Base-by-base conservation (phyloP, 2,888 invertebrate genomes). In the Odontomyia ornata region DNA sequence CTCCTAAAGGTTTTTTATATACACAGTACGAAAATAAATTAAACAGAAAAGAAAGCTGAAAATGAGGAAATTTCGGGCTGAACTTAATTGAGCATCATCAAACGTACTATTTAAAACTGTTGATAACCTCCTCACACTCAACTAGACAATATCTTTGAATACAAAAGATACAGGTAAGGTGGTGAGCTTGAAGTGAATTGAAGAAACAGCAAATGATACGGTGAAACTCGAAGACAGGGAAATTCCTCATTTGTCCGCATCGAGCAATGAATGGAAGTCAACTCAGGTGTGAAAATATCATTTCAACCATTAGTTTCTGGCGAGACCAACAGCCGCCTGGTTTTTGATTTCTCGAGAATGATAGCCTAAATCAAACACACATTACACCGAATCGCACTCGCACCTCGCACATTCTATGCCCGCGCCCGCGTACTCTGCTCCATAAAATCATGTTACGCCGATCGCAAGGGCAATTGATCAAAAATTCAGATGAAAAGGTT, bases 201-300 rank as follows among this genome's bases (percentile, higher is more conserved):
- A 60, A 36, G 52, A 7, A 28, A 36, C 4, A 52, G 52, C 52
- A 52, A 57, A 47, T 52, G 36, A 36, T 36, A 36, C 9, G 9
- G 36, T 36, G 52, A 52, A 52, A 57, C 15, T 36, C 47, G 30
- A 47, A 60, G 18, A 57, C 18, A 46, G 65, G 67, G 30, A 60
- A 57, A 57, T 73, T 36, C 27, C 21, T 73, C 57, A 47, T 47
- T 72, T 47, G 56, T 25, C 21, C 36, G 57, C 23, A 36, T 36
- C 36, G 36, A 36, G 52, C 18, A 23, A 46, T 4, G 15, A n/a
- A 28, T 69, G 43, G 76, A 60, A 60, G 46, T 60, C 57, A 76
- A 76, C 46, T 76, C 76, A 76, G 71, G 76, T 76, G 76, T 76
- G 76, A 76, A 76, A 76, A 76, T 69, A 76, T 43, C 69, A 69